These are phyloP conservation scores for Nixonia krombeini DNA, from an alignment of 1,140 invertebrate species.

Conservation along the genomic window DNA sequence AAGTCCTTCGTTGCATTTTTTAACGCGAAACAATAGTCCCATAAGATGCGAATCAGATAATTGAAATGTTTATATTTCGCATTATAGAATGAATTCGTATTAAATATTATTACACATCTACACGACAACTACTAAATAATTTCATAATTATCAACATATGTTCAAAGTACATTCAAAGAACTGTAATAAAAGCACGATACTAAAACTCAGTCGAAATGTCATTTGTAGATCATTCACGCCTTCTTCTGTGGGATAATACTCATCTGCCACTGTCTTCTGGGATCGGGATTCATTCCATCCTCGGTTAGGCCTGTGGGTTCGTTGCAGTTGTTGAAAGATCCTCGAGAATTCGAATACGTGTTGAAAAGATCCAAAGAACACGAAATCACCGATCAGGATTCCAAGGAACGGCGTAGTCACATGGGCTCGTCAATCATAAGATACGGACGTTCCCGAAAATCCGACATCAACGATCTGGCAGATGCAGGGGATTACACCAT, in stretches of 20 bases:
- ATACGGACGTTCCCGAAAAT: constrained; percentile 54
- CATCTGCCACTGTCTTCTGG: constrained; percentile 43
- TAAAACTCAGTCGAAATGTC: too few relatives aligned
- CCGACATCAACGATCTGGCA: constrained; percentile 15
- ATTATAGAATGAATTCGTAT: too few relatives aligned
- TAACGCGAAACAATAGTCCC: too few relatives aligned
- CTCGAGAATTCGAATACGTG: constrained; percentile 55
- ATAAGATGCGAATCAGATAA: too few relatives aligned
- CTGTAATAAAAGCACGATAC: too few relatives aligned
- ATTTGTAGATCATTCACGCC: constrained; percentile 47
- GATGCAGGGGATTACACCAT: constrained; percentile 19
- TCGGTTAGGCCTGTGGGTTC: constrained; percentile 34
- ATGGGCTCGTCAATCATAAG: constrained; percentile 63
- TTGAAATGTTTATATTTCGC: too few relatives aligned
- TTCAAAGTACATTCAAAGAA: too few relatives aligned
- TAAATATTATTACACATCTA: constrained; percentile 5
- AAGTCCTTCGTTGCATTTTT: too few relatives aligned
- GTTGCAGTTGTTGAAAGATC: constrained; percentile 31
- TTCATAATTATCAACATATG: too few relatives aligned
- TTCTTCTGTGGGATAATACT: constrained; percentile 48
- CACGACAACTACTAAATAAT: constrained; percentile 1
- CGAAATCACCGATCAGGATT: constrained; percentile 43
- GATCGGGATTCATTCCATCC: too few relatives aligned
- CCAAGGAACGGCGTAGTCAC: constrained; percentile 61
- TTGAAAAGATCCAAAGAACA: constrained; percentile 48